These are phyloP conservation scores for Myotis findleyi DNA, from an alignment of 2,797 vertebrate genomes.

Conservation along the genomic window DNA sequence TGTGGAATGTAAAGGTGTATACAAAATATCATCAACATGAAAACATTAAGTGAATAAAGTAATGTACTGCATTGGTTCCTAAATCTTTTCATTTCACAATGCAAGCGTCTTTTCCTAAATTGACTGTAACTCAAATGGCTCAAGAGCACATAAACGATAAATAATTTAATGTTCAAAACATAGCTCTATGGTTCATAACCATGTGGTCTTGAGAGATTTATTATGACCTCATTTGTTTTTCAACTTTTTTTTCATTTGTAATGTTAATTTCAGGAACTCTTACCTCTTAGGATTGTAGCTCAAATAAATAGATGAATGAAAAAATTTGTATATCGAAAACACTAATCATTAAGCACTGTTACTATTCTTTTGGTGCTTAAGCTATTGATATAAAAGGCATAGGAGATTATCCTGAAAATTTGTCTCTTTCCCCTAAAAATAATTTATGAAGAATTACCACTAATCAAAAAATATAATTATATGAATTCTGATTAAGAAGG, in stretches of 20 bases:
- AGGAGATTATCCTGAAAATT: neutral
- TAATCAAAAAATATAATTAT: neutral
- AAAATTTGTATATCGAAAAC: neutral
- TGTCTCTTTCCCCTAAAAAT: constrained; percentile 15
- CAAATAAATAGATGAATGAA: neutral
- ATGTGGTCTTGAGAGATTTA: neutral
- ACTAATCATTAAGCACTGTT: neutral
- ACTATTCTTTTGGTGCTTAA: neutral
- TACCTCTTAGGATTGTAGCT: neutral
- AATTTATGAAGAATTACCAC: neutral
- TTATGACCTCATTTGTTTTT: neutral
- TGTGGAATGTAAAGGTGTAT: neutral
- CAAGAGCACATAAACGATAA: too few species aligned
- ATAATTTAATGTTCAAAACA: neutral
- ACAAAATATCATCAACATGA: neutral
- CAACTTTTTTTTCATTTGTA: neutral
- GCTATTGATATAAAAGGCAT: neutral
- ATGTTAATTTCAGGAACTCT: neutral
- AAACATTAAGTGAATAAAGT: neutral
- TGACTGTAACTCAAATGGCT: neutral
- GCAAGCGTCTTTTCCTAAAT: neutral
- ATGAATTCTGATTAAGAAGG: constrained; percentile 14
- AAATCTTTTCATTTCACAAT: neutral
- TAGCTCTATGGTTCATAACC: neutral
- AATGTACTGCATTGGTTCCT: neutral